Evolutionary conservation across 2,113 vertebrate genomes (phyloP), one percentile per base, ranked within the genome.

Genomic region (Laticauda laticaudata): DNA sequence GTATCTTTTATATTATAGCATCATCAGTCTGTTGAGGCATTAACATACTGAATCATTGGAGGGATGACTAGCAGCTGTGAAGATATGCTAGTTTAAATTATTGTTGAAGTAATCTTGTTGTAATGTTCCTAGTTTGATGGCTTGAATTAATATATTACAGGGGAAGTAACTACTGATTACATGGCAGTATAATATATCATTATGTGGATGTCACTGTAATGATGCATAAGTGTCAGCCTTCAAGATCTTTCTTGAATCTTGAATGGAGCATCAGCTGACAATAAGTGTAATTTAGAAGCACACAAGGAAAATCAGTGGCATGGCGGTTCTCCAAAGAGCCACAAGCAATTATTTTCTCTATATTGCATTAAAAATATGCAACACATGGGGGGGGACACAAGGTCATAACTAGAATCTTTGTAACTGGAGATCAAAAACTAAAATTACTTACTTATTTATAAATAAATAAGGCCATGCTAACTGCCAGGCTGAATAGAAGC

Each of bases 121-220:
- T 96, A 97, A 96, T 90, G 90, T 24, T 94, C 24, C 86, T 51
- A 34, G 95, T 92, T 90, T 96, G 94, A 93, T 94, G 95, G 95
- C 95, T 96, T 88, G 48, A 91, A 91, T 92, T 93, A 96, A 96
- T 95, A 93, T 92, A 94, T 96, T 96, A 93, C 95, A 94, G 95
- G 93, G 95, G 93, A 95, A 96, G 96, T 93, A 96, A 45, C 14
- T 64, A 51, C 91, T 96, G 96, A 97, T 97, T 94, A 95, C 93
- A 92, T 92, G 91, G 51, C 93, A 94, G 48, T 92, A 64, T 61
- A 96, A 96, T 96, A 92, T 43, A 97, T 97, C 95, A 96, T 97
- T 96, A 95, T 95, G 95, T 96, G 96, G 91, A 92, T 96, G 95
- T 95, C 95, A 94, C 75, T 26, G 2, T 56, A 88, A 96, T 91